Evolutionary conservation across 2,888 invertebrate species (phyloP).

Genomic region (Heliconius sara): DNA sequence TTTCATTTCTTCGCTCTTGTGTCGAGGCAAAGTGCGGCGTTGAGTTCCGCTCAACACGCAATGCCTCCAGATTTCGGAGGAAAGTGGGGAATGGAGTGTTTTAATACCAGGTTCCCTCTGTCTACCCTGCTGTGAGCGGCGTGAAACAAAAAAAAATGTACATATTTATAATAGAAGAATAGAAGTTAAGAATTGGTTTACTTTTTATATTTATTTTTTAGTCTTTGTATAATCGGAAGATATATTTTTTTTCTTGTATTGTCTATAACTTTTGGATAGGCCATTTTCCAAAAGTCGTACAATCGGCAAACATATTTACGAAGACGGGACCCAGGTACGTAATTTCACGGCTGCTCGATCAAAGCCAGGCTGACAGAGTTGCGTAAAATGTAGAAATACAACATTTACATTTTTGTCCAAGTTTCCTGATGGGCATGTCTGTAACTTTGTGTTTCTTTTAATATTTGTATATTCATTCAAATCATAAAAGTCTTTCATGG

Average conservation of each 20-base stretch:
- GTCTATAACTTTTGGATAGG: constrained; percentile 29
- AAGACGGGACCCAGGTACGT: constrained; percentile 42
- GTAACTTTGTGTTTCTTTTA: constrained; percentile 27
- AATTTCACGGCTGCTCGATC: constrained; percentile 51
- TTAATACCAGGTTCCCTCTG: too few species aligned
- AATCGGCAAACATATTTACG: constrained; percentile 40
- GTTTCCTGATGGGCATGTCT: constrained; percentile 26
- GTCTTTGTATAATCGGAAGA: too few species aligned
- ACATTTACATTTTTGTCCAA: constrained; percentile 41
- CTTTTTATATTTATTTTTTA: too few species aligned
- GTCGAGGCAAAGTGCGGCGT: too few species aligned
- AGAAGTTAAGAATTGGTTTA: too few species aligned
- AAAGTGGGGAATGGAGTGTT: too few species aligned
- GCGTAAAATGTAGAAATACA: constrained; percentile 44
- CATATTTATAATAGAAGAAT: too few species aligned
- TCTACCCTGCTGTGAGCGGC: too few species aligned
- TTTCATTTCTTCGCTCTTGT: too few species aligned
- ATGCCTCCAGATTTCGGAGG: too few species aligned
- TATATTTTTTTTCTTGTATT: constrained; percentile 1
- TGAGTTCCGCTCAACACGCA: too few species aligned
- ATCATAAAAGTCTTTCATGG: not conserved
- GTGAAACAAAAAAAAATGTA: too few species aligned
- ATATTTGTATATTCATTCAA: not conserved
- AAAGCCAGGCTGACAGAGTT: constrained; percentile 47
- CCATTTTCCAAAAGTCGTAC: constrained; percentile 31